These are phyloP conservation scores for Eubasilissa regina DNA, from an alignment of 1,140 invertebrate species.

Conservation along the genomic window DNA sequence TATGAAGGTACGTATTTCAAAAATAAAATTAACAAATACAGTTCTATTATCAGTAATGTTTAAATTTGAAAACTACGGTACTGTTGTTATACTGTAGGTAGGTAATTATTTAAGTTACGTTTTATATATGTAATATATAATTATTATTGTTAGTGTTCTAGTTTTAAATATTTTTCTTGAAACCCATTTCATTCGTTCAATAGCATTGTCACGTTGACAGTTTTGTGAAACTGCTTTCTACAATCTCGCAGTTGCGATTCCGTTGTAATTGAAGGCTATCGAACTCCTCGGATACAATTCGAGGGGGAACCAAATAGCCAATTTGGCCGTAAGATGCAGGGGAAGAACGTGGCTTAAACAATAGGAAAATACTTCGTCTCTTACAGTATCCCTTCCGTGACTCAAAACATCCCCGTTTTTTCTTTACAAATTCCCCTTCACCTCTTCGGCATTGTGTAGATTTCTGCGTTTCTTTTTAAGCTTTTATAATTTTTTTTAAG, in stretches of 20 bases:
- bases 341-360: conserved; percentile 53
- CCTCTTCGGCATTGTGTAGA: conserved; percentile 3
- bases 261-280: conserved; percentile 29
- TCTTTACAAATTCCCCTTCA: conserved; percentile 21
- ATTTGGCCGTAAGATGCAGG: conserved; percentile 49
- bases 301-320: conserved; percentile 53
- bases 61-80: too few relatives aligned
- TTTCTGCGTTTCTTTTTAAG: conserved; percentile 11
- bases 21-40: too few relatives aligned
- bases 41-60: too few relatives aligned
- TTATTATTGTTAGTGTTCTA: too few relatives aligned
- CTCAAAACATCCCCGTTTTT: conserved; percentile 9
- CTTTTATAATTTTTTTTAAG: conserved; percentile 30
- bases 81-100: too few relatives aligned
- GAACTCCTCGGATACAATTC: conserved; percentile 48
- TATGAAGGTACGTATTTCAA: too few relatives aligned
- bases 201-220: too few relatives aligned
- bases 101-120: too few relatives aligned
- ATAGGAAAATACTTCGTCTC: conserved; percentile 46
- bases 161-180: too few relatives aligned
- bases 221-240: too few relatives aligned
- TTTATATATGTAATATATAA: too few relatives aligned
- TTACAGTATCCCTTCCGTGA: neutral
- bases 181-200: too few relatives aligned
- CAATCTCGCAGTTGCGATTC: neutral